A percentile compares a stretch with the other conserved stretches of the same genome.
Conservation (phyloP, 2,888 invertebrate genomes). For the Rhogogaster chlorosoma region DNA sequence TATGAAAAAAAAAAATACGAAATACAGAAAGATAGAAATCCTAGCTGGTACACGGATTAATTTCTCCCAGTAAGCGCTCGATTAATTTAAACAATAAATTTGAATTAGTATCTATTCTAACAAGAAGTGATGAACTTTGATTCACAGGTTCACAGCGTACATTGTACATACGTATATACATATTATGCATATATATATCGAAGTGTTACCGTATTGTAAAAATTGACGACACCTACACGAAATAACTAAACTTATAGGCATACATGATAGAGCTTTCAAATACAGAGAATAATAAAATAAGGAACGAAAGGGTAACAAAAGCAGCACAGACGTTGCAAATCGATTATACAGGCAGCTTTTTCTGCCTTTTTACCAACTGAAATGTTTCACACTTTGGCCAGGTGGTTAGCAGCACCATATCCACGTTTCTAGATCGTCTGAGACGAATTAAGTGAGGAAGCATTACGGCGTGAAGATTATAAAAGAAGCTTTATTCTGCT, state of each 20-base stretch:
- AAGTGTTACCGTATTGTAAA: not conserved
- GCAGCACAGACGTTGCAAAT: not conserved
- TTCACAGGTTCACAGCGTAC: not conserved
- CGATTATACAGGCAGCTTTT: not conserved
- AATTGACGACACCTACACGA: not conserved
- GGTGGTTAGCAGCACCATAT: not conserved
- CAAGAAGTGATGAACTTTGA: not conserved
- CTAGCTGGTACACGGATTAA: not conserved
- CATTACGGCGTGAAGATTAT: constrained; percentile 12
- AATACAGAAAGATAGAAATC: not conserved
- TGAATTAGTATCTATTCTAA: constrained; percentile 9
- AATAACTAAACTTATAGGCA: not conserved
- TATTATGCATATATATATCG: constrained; percentile 1
- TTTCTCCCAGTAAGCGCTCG: not conserved
- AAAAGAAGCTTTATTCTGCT: not conserved
- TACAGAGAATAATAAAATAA: not conserved
- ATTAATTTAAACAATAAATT: not conserved
- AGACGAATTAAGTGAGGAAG: not conserved
- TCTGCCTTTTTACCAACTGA: not conserved
- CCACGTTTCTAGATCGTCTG: not conserved
- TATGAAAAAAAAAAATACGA: not conserved
- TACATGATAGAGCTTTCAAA: not conserved
- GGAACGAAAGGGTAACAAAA: not conserved
- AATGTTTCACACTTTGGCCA: constrained; percentile 32
- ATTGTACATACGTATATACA: not conserved